Conservation (phyloP, 2,113 vertebrate species). For the Pteropus alecto region DNA sequence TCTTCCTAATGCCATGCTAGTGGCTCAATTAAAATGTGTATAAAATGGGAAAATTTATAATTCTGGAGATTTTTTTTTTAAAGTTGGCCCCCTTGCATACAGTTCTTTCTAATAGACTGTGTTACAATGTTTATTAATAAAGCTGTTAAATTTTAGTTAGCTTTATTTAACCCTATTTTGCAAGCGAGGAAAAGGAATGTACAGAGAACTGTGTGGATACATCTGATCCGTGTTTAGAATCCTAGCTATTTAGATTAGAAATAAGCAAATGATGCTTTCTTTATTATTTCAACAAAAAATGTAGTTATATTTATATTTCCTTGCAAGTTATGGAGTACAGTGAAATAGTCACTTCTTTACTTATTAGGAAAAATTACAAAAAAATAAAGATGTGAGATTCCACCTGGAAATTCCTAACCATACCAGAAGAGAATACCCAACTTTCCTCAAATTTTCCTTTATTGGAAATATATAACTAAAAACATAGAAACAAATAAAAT, state of each 20-base stretch:
- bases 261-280: background rate
- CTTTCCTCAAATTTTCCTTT: background rate
- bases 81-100: background rate
- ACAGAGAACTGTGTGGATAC: background rate
- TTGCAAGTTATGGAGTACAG: background rate
- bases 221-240: background rate
- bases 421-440: background rate
- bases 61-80: background rate
- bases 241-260: background rate
- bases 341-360: background rate
- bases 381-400: background rate
- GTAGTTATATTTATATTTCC: background rate
- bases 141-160: background rate
- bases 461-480: background rate
- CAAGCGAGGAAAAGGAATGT: background rate
- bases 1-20: background rate
- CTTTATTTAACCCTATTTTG: background rate
- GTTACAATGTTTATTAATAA: background rate
- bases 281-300: background rate
- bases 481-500: background rate
- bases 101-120: background rate
- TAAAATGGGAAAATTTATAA: background rate
- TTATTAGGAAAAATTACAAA: background rate
- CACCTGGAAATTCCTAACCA: background rate
- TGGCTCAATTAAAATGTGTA: slow-evolving; percentile 36